Conservation (phyloP, 2,888 invertebrate genomes). For the Mamestra brassicae region DNA sequence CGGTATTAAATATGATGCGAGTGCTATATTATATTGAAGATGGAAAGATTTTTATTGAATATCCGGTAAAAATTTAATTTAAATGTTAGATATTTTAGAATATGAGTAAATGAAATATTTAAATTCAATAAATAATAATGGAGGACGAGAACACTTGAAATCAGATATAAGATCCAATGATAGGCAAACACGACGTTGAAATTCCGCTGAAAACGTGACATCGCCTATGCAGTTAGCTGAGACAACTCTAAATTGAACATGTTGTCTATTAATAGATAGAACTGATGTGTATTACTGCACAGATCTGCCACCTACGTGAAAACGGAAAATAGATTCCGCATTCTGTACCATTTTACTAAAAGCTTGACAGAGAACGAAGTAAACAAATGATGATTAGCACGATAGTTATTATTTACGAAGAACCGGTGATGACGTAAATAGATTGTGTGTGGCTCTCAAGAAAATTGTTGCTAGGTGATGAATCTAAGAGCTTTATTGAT, state of each 20-base stretch:
- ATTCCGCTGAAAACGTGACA: conserved; percentile 16
- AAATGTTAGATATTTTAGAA: neutral
- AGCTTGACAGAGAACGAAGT: neutral
- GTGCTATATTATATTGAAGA: neutral
- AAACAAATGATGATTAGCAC: neutral
- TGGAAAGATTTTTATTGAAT: neutral
- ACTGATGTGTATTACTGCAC: conserved; percentile 21
- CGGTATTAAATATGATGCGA: conserved; percentile 24
- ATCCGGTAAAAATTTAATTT: neutral
- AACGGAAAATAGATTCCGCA: conserved; percentile 30
- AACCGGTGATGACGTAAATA: neutral
- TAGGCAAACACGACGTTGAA: neutral
- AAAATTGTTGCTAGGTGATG: neutral
- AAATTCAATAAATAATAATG: too few species aligned
- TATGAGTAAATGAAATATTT: neutral
- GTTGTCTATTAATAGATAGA: conserved; percentile 38
- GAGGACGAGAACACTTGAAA: too few species aligned
- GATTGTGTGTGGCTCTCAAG: too few species aligned
- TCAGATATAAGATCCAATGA: too few species aligned
- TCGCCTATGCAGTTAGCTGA: conserved; percentile 20
- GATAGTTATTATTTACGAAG: neutral
- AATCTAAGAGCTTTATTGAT: conserved; percentile 31
- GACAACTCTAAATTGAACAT: conserved; percentile 47
- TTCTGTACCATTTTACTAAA: conserved; percentile 10
- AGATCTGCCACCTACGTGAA: conserved; percentile 33